These are phyloP conservation scores for Phengaris alcon DNA, from an alignment of 2,888 invertebrate species.

Conservation along the genomic window DNA sequence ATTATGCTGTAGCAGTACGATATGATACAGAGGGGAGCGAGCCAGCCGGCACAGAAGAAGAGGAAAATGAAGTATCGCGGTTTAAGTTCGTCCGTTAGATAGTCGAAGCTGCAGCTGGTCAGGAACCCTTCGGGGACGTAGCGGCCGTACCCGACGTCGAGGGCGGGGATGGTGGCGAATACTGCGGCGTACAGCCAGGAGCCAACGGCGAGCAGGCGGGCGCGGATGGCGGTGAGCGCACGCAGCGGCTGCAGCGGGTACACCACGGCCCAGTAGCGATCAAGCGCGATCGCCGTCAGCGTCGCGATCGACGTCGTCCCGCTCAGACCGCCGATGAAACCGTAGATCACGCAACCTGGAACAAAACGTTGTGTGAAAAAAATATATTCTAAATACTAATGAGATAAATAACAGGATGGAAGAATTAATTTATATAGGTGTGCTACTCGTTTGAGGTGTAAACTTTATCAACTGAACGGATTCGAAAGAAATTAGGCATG, in stretches of 20 bases:
- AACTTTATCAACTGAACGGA: not conserved
- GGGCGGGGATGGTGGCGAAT: conserved; percentile 85
- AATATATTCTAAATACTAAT: conserved; percentile 31
- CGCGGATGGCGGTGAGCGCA: conserved; percentile 80
- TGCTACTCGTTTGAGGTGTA: not conserved
- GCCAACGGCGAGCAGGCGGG: conserved; percentile 79
- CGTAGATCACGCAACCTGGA: conserved; percentile 88
- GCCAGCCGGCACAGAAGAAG: conserved; percentile 88
- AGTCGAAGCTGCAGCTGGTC: conserved; percentile 92
- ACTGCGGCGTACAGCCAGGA: conserved; percentile 87
- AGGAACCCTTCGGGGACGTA: conserved; percentile 92
- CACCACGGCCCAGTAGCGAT: conserved; percentile 90
- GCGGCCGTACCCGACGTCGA: conserved; percentile 84
- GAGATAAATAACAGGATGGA: not conserved
- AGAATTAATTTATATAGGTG: not conserved
- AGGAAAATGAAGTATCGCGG: conserved; percentile 85
- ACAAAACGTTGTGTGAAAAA: conserved; percentile 37
- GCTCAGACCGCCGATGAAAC: conserved; percentile 88
- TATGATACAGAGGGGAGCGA: conserved; percentile 85
- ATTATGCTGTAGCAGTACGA: conserved; percentile 86
- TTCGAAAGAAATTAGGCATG: too few species aligned
- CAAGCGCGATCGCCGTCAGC: conserved; percentile 87
- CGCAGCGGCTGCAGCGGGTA: conserved; percentile 85
- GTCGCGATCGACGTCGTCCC: conserved; percentile 91
- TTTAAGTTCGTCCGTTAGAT: conserved; percentile 82